Evolutionary conservation across 2,888 invertebrate species (phyloP).

Genomic region (Escarpia spicata): DNA sequence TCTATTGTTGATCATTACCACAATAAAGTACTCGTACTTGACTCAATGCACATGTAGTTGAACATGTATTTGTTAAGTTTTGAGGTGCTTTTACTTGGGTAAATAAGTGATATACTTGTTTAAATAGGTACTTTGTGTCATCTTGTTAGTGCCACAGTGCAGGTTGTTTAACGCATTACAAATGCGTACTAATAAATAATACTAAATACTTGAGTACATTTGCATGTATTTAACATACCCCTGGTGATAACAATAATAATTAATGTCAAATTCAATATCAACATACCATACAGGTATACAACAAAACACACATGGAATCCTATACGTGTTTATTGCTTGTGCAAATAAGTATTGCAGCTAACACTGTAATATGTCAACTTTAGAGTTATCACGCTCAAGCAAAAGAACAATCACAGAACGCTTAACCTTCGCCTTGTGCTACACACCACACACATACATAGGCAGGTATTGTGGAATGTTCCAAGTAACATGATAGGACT

Average conservation of each 20-base stretch:
- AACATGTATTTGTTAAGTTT: not conserved
- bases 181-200: too few species aligned
- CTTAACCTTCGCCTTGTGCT: not conserved
- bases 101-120: too few species aligned
- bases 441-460: not conserved
- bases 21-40: not conserved
- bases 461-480: not conserved
- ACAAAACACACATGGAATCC: not conserved
- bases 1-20: too few species aligned
- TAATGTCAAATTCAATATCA: not conserved
- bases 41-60: not conserved
- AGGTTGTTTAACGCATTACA: too few species aligned
- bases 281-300: not conserved
- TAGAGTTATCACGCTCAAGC: not conserved
- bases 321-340: not conserved
- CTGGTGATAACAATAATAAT: too few species aligned
- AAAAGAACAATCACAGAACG: not conserved
- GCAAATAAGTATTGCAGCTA: conserved; percentile 1
- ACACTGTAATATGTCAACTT: not conserved
- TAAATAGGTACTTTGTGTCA: too few species aligned
- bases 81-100: not conserved
- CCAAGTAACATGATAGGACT: not conserved
- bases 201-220: too few species aligned
- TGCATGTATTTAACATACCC: too few species aligned
- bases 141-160: too few species aligned